Base-by-base conservation (phyloP, 1,140 invertebrate genomes). In the Lepidotrigona ventralis region DNA sequence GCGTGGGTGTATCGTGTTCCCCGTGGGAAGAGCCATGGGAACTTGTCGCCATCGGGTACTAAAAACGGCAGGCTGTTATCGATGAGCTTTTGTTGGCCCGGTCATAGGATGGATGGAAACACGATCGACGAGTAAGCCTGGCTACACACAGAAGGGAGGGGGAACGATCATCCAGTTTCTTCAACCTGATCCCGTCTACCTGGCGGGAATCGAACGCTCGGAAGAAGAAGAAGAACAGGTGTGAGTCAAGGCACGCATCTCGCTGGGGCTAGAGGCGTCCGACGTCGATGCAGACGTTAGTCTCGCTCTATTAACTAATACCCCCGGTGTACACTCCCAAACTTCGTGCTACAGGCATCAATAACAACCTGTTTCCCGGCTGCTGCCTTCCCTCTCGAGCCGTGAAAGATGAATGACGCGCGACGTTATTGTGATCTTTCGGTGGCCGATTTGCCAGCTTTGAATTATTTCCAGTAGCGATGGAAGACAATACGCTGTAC, bases 61-160 rank as follows among this genome's bases (percentile, higher is more conserved):
- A 76, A 53, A 80, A 85, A 75, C 75, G 63, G 39, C 83, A 79
- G 68, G 64, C 23, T 66, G 77, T 75, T 83, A 86, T 82, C 83
- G 86, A 88, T 79, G 75, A 87, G 79, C 83, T 85, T 85, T 88
- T 87, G 83, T 87, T 88, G 64, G 64, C 63, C 66, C 79, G 73
- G 86, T 68, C 74, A 80, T 79, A 60, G 74, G 26, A 26, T 54
- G 29, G 64, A 69, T 83, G 86, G 39, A 88, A 85, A 88, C 84
- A 68, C 86, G 80, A 88, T 88, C 80, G 86, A 85, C 29, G 73
- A 39, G 19, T 17, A n/a, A 75, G 58, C 58, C 39, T 56, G 26
- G 66, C 21, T 58, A n/a, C 64, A 46, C 39, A 0, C 39, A 8
- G 39, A 46, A 46, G 6, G 14, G 15, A 33, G 17, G 33, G 3